A percentile compares a stretch with the other conserved stretches of the same genome.
These are phyloP conservation scores for Punctoribates punctum DNA, from an alignment of 2,888 invertebrate species.

Conservation along the genomic window DNA sequence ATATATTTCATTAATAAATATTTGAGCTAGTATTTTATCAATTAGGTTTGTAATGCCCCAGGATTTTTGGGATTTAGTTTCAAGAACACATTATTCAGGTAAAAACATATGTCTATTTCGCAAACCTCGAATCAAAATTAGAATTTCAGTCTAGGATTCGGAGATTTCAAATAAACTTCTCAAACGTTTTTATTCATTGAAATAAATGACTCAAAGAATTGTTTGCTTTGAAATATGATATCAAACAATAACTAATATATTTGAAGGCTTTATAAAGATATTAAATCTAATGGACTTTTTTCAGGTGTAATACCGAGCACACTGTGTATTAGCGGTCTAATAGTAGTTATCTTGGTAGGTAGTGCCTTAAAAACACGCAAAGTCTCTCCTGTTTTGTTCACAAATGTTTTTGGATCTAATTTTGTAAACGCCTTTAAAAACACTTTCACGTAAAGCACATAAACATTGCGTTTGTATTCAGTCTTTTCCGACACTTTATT, in stretches of 20 bases:
- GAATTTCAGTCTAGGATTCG: too few relatives aligned
- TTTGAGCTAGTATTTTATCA: too few relatives aligned
- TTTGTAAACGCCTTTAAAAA: background rate
- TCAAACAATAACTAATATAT: background rate
- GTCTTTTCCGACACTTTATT: background rate
- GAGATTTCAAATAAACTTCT: background rate
- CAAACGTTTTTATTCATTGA: background rate
- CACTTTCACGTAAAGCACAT: slow-evolving; percentile 16
- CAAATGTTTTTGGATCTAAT: background rate
- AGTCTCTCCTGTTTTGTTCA: background rate
- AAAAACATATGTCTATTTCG: too few relatives aligned
- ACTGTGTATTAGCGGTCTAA: too few relatives aligned
- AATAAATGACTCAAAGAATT: background rate
- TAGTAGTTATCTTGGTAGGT: too few relatives aligned
- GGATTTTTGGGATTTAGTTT: too few relatives aligned
- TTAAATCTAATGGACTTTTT: background rate
- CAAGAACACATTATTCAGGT: too few relatives aligned
- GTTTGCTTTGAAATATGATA: background rate
- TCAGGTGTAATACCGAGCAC: too few relatives aligned
- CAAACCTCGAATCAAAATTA: too few relatives aligned
- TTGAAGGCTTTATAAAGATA: background rate
- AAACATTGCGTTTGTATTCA: background rate
- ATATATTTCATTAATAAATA: too few relatives aligned
- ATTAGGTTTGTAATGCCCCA: too few relatives aligned
- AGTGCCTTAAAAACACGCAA: background rate